A percentile compares a stretch with the other conserved stretches of the same genome.
Conservation (phyloP, 2,797 vertebrate genomes). For the Anisognathus igniventris region DNA sequence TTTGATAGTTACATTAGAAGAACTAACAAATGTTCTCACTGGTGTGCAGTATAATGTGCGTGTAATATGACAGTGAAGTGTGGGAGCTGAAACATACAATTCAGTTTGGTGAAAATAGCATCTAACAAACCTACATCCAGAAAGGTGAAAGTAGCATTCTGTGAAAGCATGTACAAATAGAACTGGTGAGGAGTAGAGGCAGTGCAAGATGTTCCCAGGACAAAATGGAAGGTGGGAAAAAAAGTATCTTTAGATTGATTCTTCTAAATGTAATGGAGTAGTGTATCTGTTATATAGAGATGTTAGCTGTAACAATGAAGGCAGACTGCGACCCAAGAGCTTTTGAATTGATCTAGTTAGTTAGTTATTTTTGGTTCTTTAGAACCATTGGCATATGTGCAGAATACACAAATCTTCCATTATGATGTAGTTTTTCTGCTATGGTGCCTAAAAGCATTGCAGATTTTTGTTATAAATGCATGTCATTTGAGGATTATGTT, state of each 20-base stretch:
- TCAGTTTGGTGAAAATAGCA: not conserved
- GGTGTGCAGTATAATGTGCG: not conserved
- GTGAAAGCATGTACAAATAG: not conserved
- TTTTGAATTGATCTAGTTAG: not conserved
- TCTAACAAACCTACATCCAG: not conserved
- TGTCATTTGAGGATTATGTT: not conserved
- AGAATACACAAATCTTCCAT: not conserved
- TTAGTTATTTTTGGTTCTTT: not conserved
- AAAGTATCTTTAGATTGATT: not conserved
- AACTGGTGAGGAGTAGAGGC: not conserved
- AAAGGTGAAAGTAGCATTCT: not conserved
- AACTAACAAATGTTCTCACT: not conserved
- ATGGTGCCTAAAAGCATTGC: not conserved
- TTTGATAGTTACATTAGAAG: not conserved
- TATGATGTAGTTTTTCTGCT: not conserved
- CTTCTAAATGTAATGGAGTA: not conserved
- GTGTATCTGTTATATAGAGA: not conserved
- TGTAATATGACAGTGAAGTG: not conserved
- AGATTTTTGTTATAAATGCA: not conserved
- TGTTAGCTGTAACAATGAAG: not conserved
- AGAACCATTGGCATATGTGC: not conserved
- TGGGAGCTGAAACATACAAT: not conserved
- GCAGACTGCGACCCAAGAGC: not conserved
- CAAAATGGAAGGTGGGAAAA: not conserved
- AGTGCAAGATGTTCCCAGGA: not conserved